These are phyloP conservation scores for Bagarius yarrelli DNA, from an alignment of 2,113 vertebrate genomes.

Conservation along the genomic window DNA sequence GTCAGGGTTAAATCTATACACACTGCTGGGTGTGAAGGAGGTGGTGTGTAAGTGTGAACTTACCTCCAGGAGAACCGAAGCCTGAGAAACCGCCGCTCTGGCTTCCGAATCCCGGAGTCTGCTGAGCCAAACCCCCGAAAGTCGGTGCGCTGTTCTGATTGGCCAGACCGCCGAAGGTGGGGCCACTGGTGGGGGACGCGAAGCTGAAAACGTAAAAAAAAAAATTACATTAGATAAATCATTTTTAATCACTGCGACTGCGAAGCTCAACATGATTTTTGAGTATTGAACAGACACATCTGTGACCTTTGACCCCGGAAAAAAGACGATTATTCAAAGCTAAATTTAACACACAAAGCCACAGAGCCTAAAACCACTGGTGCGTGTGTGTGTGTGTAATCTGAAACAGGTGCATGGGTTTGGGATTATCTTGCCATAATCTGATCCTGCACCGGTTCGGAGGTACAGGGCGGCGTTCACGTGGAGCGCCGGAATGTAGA, in stretches of 20 bases:
- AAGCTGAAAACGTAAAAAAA: conserved; percentile 72
- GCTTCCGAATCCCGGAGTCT: conserved; percentile 75
- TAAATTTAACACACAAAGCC: not conserved
- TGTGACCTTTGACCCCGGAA: conserved; percentile 9
- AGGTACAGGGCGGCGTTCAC: conserved; percentile 40
- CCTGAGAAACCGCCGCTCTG: conserved; percentile 80
- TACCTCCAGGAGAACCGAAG: conserved; percentile 81
- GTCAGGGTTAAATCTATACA: not conserved
- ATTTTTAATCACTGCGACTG: too few species aligned
- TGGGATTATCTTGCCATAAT: conserved; percentile 71
- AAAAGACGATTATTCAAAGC: too few species aligned
- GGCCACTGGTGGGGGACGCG: conserved; percentile 72
- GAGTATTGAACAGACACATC: too few species aligned
- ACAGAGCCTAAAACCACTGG: not conserved
- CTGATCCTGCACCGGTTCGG: conserved; percentile 47
- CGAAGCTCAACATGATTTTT: too few species aligned
- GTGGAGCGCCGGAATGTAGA: not conserved
- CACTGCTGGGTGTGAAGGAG: not conserved
- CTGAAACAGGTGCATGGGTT: conserved; percentile 46
- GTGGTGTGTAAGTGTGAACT: not conserved
- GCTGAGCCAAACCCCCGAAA: conserved; percentile 83
- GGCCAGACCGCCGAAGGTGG: conserved; percentile 82
- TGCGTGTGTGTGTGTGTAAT: conserved; percentile 5
- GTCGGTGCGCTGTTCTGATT: conserved; percentile 77
- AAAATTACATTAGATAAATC: not conserved